Evolutionary conservation across 2,113 vertebrate genomes (phyloP), one percentile per base, ranked within the genome.

Genomic region (Ancistrus triradiatus): DNA sequence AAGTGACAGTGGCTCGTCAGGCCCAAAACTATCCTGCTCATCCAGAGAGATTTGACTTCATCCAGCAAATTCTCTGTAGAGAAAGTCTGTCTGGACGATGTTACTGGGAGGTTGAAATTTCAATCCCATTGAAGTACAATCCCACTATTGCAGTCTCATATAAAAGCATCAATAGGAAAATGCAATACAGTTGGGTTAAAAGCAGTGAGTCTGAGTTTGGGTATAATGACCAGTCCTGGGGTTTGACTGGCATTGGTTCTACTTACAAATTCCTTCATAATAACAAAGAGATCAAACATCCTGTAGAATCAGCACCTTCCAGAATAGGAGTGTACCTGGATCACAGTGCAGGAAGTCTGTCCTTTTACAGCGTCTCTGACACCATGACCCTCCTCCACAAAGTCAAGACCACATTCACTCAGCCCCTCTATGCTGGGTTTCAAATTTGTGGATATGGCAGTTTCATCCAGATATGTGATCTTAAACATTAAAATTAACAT

Each of bases 301-400:
- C 38, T 5, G n/a, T 15, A n/a, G 38, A 59, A 15, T n/a, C 24
- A 22, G 4, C 10, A 1, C 17, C 22, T 15, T 44, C 9, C n/a
- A 27, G 9, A 27, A 13, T 59, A 43, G 38, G 38, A 25, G 25
- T 59, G 11, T 59, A 59, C 35, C 37, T 44, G 56, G 56, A 58
- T 14, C 22, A 58, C 14, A 10, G 14, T 11, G 55, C 21, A 1
- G 55, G 55, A 10, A 37, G 22, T 25, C 55, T 58, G 37, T 40
- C 55, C 37, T 58, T 58, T 21, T 43, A 43, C 55, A 58, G 35
- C 22, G 11, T 58, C 38, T 25, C 55, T 25, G 8, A 43, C 35
- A 58, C 22, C 1, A 27, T 58, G 55, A 42, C 13, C 1, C 22
- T 58, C 19, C 21, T 59, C 10, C n/a, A 44, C 40, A 42, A 17